phyloP scores from a whole-genome alignment of 2,888 invertebrate genomes.

The Ecliptopera silaceata region DNA sequence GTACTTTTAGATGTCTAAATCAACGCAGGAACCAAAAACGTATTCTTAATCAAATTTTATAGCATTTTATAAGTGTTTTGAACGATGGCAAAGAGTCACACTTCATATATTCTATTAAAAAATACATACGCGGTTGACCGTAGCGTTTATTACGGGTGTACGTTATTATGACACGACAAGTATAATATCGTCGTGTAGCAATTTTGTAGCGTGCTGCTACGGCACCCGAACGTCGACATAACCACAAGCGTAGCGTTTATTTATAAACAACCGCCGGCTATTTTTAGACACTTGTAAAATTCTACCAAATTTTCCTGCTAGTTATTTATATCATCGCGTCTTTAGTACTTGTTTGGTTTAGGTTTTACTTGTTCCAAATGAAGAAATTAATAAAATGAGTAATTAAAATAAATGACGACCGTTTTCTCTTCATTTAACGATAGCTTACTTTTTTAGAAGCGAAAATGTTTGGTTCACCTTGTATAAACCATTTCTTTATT shows the following conservation, averaged over 20 bases:
- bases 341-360: not conserved
- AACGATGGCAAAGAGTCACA: not conserved
- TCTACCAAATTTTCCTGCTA: not conserved
- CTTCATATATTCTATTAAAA: not conserved
- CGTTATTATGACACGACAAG: slow-evolving; percentile 8
- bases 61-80: too few species aligned
- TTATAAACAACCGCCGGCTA: slow-evolving; percentile 8
- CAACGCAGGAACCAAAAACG: too few species aligned
- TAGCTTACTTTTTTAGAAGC: too few species aligned
- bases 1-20: too few species aligned
- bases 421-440: too few species aligned
- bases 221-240: slow-evolving; percentile 12
- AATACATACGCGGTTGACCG: not conserved
- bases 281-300: slow-evolving; percentile 1
- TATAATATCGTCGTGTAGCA: slow-evolving; percentile 14
- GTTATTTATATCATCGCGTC: not conserved
- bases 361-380: too few species aligned
- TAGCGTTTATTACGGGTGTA: slow-evolving; percentile 8
- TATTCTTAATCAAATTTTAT: too few species aligned
- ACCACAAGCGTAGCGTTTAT: slow-evolving; percentile 11
- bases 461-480: too few species aligned
- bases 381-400: too few species aligned
- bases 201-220: slow-evolving; percentile 39
- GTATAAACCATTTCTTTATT: too few species aligned
- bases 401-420: too few species aligned